Conservation (phyloP, 1,140 invertebrate species). For the Atta texana region DNA sequence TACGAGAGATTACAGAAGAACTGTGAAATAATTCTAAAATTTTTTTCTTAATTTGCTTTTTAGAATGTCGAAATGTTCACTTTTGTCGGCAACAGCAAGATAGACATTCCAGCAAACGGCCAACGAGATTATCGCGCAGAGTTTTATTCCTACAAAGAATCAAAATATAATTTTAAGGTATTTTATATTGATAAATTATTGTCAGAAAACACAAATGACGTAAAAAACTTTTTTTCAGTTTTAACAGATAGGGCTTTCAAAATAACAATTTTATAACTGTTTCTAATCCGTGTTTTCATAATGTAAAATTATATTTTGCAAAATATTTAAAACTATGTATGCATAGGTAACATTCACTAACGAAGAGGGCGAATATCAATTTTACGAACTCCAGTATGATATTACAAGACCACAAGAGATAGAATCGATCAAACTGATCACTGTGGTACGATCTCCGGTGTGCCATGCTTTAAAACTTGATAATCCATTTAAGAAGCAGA, state of each 20-base stretch:
- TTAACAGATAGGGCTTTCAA: background rate
- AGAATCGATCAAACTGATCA: slow-evolving; percentile 71
- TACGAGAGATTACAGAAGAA: background rate
- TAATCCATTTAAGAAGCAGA: slow-evolving; percentile 70
- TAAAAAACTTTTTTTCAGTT: background rate
- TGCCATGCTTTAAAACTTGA: slow-evolving; percentile 69
- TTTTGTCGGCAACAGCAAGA: slow-evolving; percentile 69
- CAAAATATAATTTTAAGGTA: slow-evolving; percentile 72
- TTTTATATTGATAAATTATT: slow-evolving; percentile 51
- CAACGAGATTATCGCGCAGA: slow-evolving; percentile 68
- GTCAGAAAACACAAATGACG: background rate
- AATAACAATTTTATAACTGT: background rate
- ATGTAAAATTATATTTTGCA: background rate
- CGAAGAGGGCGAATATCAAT: slow-evolving; percentile 71
- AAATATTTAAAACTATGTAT: slow-evolving; percentile 3
- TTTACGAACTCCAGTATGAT: slow-evolving; percentile 75
- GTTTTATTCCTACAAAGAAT: slow-evolving; percentile 73
- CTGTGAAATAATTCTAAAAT: background rate
- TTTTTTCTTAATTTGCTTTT: background rate
- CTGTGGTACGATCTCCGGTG: slow-evolving; percentile 52
- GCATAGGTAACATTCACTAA: slow-evolving; percentile 75
- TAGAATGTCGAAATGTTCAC: slow-evolving; percentile 44
- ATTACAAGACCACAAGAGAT: slow-evolving; percentile 72
- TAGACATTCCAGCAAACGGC: slow-evolving; percentile 68
- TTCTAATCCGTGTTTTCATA: background rate